phyloP scores from a whole-genome alignment of 2,113 vertebrate genomes.

The Callospermophilus lateralis region DNA sequence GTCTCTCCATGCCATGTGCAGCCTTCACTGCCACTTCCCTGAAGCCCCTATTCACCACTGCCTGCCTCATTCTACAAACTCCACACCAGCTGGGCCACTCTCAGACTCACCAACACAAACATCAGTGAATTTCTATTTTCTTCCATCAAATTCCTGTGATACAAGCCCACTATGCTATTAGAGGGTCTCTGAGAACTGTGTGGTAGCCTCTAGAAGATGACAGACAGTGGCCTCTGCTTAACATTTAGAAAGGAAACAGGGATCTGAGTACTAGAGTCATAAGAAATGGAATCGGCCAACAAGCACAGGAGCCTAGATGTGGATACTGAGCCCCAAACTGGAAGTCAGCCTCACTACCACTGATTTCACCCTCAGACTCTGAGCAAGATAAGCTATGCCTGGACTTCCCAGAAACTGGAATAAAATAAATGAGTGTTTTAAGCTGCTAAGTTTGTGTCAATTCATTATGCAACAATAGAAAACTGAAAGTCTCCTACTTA shows the following conservation, averaged over 20 bases:
- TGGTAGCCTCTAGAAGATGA: not conserved
- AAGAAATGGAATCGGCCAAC: not conserved
- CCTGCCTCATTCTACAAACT: not conserved
- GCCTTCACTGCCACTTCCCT: not conserved
- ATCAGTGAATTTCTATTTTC: not conserved
- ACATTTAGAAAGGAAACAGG: not conserved
- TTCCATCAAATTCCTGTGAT: not conserved
- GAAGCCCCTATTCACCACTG: accelerated
- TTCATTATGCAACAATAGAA: not conserved
- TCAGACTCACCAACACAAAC: not conserved
- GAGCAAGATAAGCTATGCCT: not conserved
- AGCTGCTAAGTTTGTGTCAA: not conserved
- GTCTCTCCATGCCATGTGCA: not conserved
- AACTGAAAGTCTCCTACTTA: not conserved
- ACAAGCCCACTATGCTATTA: not conserved
- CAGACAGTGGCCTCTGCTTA: not conserved
- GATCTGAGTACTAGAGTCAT: not conserved
- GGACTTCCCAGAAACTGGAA: not conserved
- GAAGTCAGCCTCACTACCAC: not conserved
- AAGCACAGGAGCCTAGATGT: not conserved
- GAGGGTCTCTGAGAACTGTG: not conserved
- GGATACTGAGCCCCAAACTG: not conserved
- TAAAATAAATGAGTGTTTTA: not conserved
- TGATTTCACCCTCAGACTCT: not conserved
- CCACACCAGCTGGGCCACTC: not conserved